Conservation (phyloP, 2,888 invertebrate species). For the Anarsia innoxiella region DNA sequence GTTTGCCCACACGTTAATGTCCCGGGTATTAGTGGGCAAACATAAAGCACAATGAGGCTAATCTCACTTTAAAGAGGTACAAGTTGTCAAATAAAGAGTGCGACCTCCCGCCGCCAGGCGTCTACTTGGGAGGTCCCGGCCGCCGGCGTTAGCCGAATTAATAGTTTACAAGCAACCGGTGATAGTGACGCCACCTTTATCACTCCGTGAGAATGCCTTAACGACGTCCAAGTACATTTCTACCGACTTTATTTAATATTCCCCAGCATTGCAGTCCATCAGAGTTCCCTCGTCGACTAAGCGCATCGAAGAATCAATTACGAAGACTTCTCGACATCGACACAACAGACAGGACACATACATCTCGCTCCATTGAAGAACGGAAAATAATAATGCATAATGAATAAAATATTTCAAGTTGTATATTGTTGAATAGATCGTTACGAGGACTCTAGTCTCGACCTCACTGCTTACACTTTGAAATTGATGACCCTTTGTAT, state of each 20-base stretch:
- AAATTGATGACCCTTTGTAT: constrained; percentile 45
- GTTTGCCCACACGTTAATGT: constrained; percentile 25
- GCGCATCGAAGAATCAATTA: too few relatives aligned
- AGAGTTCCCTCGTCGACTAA: too few relatives aligned
- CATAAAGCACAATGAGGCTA: constrained; percentile 33
- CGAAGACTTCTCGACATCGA: constrained; percentile 21
- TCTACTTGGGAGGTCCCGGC: constrained; percentile 59
- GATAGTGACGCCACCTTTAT: constrained; percentile 34
- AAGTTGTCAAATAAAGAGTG: constrained; percentile 42
- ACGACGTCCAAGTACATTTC: constrained; percentile 23
- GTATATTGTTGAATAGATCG: constrained; percentile 56
- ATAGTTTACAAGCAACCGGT: constrained; percentile 44
- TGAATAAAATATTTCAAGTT: constrained; percentile 50
- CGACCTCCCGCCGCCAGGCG: constrained; percentile 33
- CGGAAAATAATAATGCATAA: constrained; percentile 30
- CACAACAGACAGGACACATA: constrained; percentile 18
- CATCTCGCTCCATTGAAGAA: constrained; percentile 25
- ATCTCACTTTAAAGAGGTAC: constrained; percentile 39
- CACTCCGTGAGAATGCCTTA: constrained; percentile 36
- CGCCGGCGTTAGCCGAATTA: constrained; percentile 40
- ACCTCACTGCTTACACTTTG: constrained; percentile 34
- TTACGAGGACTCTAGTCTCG: constrained; percentile 35
- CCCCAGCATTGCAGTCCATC: constrained; percentile 14
- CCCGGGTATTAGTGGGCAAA: constrained; percentile 25
- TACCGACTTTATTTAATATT: constrained; percentile 10